These are phyloP conservation scores for Heliconius charithonia DNA, from an alignment of 2,888 invertebrate genomes.

Conservation along the genomic window DNA sequence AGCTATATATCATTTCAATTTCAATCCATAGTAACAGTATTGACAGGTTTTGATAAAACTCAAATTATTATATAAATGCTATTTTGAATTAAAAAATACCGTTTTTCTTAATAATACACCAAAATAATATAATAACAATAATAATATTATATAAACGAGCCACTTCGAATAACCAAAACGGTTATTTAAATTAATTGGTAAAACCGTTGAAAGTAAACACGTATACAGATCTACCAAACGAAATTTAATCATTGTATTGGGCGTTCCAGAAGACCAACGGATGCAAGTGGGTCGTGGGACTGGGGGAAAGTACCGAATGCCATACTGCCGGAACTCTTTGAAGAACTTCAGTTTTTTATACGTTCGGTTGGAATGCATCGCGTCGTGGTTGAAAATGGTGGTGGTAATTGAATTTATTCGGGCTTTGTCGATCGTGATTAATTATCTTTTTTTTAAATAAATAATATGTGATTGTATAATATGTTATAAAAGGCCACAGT, in stretches of 20 bases:
- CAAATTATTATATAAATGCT: too few relatives aligned
- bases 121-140: conserved; percentile 40
- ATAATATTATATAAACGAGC: neutral
- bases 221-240: conserved; percentile 55
- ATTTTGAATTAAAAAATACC: too few relatives aligned
- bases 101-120: conserved; percentile 39
- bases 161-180: conserved; percentile 35
- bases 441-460: neutral
- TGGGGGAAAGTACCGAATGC: conserved; percentile 72
- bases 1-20: too few relatives aligned
- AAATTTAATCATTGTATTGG: conserved; percentile 78
- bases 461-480: neutral
- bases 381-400: conserved; percentile 55
- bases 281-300: conserved; percentile 77
- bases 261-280: conserved; percentile 75
- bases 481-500: neutral
- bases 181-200: conserved; percentile 61
- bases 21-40: too few relatives aligned
- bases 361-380: conserved; percentile 62
- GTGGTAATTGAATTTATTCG: conserved; percentile 30
- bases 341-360: conserved; percentile 54
- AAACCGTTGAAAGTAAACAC: conserved; percentile 71
- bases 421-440: conserved; percentile 2
- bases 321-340: conserved; percentile 69
- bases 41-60: too few relatives aligned